Percentiles rank a stretch among this genome's conserved stretches.
These are phyloP conservation scores for Dicrostonyx torquatus DNA, from an alignment of 2,797 vertebrate genomes.

Conservation along the genomic window DNA sequence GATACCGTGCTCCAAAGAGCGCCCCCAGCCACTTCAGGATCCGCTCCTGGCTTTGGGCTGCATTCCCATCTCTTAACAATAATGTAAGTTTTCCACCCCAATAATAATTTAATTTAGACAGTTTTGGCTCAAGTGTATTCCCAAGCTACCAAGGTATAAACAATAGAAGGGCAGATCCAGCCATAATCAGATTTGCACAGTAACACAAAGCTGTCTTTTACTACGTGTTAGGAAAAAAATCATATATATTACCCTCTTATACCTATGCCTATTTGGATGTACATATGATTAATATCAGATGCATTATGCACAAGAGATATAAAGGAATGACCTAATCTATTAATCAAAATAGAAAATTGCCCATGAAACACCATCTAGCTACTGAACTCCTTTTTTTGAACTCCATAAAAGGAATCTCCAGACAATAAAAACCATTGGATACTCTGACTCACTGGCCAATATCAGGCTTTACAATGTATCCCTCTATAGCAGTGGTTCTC, in stretches of 20 bases:
- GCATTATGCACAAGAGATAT: not conserved
- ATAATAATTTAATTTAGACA: not conserved
- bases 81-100: not conserved
- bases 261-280: not conserved
- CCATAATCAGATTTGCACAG: not conserved
- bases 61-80: not conserved
- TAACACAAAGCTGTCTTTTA: not conserved
- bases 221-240: not conserved
- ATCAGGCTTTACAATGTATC: too few relatives aligned
- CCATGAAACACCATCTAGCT: not conserved
- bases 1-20: not conserved
- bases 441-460: not conserved
- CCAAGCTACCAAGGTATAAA: not conserved
- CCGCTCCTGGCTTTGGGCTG: not conserved
- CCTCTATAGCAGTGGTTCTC: not conserved
- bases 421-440: too few relatives aligned
- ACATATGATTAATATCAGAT: not conserved
- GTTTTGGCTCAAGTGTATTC: not conserved
- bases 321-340: not conserved
- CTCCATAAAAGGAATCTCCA: not conserved
- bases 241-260: not conserved
- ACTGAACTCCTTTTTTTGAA: not conserved
- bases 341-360: not conserved
- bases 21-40: not conserved
- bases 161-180: not conserved